These are phyloP conservation scores for Pollenia angustigena DNA, from an alignment of 2,888 invertebrate genomes.

Conservation along the genomic window DNA sequence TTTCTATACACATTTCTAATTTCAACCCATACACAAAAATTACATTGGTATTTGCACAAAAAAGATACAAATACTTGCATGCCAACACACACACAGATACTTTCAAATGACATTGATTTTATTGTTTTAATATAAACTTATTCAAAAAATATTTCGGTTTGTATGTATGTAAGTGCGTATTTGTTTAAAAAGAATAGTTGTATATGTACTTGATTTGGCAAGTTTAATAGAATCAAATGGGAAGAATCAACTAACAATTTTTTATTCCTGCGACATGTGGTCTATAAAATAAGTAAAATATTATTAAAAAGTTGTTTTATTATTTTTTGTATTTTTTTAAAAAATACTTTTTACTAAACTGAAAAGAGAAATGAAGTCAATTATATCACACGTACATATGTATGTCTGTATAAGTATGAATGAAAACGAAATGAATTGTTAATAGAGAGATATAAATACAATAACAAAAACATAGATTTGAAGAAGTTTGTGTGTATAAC, in stretches of 20 bases:
- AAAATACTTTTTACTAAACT: background rate
- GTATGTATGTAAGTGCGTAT: background rate
- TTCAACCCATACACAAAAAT: background rate
- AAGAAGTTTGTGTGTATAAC: background rate
- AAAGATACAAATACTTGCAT: slow-evolving; percentile 12
- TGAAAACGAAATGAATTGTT: slow-evolving; percentile 56
- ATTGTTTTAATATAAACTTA: slow-evolving; percentile 3
- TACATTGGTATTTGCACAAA: slow-evolving; percentile 55
- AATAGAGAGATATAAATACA: slow-evolving; percentile 24
- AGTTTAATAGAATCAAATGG: slow-evolving; percentile 37
- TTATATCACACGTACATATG: background rate
- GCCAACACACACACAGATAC: background rate
- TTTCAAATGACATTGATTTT: slow-evolving; percentile 42
- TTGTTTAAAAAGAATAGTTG: background rate
- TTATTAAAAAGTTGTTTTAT: slow-evolving; percentile 15
- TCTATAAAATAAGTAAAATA: slow-evolving; percentile 39
- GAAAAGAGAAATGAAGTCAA: background rate
- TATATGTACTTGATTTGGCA: background rate
- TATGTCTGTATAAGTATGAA: slow-evolving; percentile 15
- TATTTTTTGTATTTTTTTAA: background rate
- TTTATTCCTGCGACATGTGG: slow-evolving; percentile 30
- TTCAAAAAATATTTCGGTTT: background rate
- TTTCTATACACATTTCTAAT: background rate
- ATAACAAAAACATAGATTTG: background rate
- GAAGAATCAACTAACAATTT: slow-evolving; percentile 50